A percentile compares a stretch with the other conserved stretches of the same genome.
Evolutionary conservation across 2,888 invertebrate species (phyloP).

Genomic region (Nasonovia ribisnigri): DNA sequence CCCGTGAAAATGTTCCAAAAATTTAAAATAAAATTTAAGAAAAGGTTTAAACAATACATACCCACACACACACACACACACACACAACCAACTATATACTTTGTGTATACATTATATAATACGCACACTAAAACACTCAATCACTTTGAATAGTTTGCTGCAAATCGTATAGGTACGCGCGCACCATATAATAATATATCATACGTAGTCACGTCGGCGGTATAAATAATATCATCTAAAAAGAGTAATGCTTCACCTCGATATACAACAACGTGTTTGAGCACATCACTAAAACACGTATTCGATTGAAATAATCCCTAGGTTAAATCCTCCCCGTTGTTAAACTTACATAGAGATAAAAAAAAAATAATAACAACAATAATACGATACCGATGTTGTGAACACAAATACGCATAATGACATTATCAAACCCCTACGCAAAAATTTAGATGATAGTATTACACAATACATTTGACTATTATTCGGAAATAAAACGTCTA

Average conservation of each 20-base stretch:
- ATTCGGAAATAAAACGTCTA: slow-evolving; percentile 17
- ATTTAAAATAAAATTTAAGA: background rate
- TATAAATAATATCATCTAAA: slow-evolving; percentile 4
- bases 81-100: background rate
- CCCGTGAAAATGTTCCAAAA: background rate
- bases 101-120: background rate
- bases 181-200: background rate
- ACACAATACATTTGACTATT: background rate
- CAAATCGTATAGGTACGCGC: background rate
- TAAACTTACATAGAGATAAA: background rate
- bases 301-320: slow-evolving; percentile 32
- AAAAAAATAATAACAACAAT: background rate
- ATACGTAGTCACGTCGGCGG: background rate
- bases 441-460: background rate
- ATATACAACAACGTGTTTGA: background rate
- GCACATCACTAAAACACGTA: background rate
- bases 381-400: background rate
- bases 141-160: background rate
- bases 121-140: background rate
- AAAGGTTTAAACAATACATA: background rate
- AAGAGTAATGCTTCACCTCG: background rate
- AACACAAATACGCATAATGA: background rate
- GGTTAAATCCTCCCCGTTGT: background rate
- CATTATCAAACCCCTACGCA: background rate
- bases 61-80: background rate